Conservation (phyloP, 2,888 invertebrate species). For the Anodontia alba region DNA sequence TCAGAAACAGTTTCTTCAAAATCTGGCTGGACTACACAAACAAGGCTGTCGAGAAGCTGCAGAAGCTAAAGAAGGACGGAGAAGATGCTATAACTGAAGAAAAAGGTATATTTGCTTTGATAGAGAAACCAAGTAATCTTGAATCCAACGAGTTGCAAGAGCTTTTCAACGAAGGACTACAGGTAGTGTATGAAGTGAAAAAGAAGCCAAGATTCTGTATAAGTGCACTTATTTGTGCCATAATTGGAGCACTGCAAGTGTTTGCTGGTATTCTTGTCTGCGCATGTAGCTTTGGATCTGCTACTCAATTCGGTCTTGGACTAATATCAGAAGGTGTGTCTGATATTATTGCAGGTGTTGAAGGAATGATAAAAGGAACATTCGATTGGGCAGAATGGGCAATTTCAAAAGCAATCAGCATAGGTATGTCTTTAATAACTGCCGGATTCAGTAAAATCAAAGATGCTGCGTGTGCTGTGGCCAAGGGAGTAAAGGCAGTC, state of each 20-base stretch:
- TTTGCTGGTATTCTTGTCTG: slow-evolving; percentile 9
- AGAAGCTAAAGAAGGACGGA: not conserved
- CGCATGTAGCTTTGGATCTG: not conserved
- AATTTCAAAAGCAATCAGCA: slow-evolving; percentile 16
- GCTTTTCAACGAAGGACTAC: not conserved
- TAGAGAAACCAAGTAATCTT: slow-evolving; percentile 1
- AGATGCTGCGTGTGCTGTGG: not conserved
- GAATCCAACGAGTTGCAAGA: not conserved
- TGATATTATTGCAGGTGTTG: not conserved
- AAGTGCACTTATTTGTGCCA: not conserved
- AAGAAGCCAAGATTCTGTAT: slow-evolving; percentile 14
- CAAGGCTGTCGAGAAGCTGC: not conserved
- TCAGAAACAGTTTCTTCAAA: slow-evolving; percentile 7
- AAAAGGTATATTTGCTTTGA: slow-evolving; percentile 10
- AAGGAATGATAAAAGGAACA: slow-evolving; percentile 4
- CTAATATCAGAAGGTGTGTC: not conserved
- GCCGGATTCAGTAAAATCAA: not conserved
- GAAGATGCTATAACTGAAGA: slow-evolving; percentile 6
- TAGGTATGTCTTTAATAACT: slow-evolving; percentile 15
- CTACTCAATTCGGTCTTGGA: not conserved
- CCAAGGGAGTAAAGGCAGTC: not conserved
- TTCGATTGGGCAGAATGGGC: slow-evolving; percentile 22
- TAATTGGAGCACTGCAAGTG: not conserved
- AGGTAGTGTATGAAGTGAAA: slow-evolving; percentile 3
- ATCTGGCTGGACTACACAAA: slow-evolving; percentile 2